These are phyloP conservation scores for Takifugu flavidus DNA, from an alignment of 2,113 vertebrate genomes.

Conservation along the genomic window DNA sequence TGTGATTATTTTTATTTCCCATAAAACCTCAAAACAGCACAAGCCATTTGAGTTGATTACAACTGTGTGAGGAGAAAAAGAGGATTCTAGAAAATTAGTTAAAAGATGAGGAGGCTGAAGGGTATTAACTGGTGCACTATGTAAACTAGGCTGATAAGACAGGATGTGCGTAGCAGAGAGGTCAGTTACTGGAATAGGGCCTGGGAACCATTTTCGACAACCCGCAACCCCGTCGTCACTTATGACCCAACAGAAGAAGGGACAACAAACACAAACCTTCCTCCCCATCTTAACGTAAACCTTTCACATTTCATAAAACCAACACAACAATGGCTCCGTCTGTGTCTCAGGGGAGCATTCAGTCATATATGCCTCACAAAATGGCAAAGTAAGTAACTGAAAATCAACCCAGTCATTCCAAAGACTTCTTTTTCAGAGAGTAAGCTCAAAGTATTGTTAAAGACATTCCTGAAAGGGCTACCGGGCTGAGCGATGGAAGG, in stretches of 20 bases:
- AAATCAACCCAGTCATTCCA: constrained; percentile 64
- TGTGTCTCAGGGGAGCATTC: constrained; percentile 29
- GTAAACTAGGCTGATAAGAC: constrained; percentile 58
- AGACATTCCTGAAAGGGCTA: constrained; percentile 66
- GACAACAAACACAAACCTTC: constrained; percentile 33
- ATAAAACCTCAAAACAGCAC: constrained; percentile 1
- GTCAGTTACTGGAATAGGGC: constrained; percentile 76
- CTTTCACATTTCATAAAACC: constrained; percentile 27
- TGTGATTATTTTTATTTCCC: not conserved
- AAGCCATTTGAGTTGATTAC: not conserved
- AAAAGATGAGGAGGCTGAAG: constrained; percentile 13
- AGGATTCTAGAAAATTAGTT: constrained; percentile 12
- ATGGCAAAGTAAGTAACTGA: constrained; percentile 49
- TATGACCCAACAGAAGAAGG: constrained; percentile 19
- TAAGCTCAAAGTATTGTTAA: constrained; percentile 53
- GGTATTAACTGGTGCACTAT: constrained; percentile 6
- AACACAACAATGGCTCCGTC: constrained; percentile 44
- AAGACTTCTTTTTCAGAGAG: constrained; percentile 45
- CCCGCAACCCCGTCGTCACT: constrained; percentile 28
- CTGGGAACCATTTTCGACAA: constrained; percentile 66
- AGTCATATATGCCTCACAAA: constrained; percentile 45
- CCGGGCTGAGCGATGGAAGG: constrained; percentile 59
- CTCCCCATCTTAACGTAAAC: constrained; percentile 16
- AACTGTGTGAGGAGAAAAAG: not conserved
- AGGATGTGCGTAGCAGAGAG: constrained; percentile 62